Percentiles rank a stretch among this genome's conserved stretches.
These are phyloP conservation scores for Quadriops clusia DNA, from an alignment of 2,888 invertebrate species.

Conservation along the genomic window DNA sequence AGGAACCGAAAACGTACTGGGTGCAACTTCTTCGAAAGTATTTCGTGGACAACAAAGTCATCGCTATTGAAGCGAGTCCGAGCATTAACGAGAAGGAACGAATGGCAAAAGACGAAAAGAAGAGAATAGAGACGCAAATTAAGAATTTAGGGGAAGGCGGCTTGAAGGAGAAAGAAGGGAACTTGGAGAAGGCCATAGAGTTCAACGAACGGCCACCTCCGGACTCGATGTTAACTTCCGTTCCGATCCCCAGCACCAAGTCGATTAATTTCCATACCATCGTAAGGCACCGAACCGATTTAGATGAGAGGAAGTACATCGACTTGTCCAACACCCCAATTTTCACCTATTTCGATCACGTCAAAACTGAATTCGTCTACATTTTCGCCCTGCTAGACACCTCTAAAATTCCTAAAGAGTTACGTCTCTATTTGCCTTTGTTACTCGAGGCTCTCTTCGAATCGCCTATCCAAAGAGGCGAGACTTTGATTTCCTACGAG, in stretches of 20 bases:
- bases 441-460: constrained; percentile 65
- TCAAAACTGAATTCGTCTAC: constrained; percentile 78
- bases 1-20: constrained; percentile 60
- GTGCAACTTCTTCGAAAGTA: constrained; percentile 52
- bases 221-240: constrained; percentile 53
- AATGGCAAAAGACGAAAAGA: constrained; percentile 61
- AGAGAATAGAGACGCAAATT: constrained; percentile 55
- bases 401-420: constrained; percentile 42
- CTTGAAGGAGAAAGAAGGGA: constrained; percentile 47
- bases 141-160: constrained; percentile 55
- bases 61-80: constrained; percentile 54
- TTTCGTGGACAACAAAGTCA: constrained; percentile 49
- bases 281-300: constrained; percentile 25
- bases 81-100: constrained; percentile 50
- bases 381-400: constrained; percentile 64
- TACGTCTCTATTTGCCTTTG: constrained; percentile 63
- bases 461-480: constrained; percentile 54
- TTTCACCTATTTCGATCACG: constrained; percentile 64
- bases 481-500: constrained; percentile 46
- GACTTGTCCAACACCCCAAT: constrained; percentile 55
- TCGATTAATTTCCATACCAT: constrained; percentile 57
- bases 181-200: constrained; percentile 55
- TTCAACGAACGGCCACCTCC: constrained; percentile 69
- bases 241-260: constrained; percentile 64
- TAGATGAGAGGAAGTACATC: constrained; percentile 27